Percentiles rank a stretch among this genome's conserved stretches.
These are phyloP conservation scores for Alexandromys fortis DNA, from an alignment of 2,113 vertebrate species.

Conservation along the genomic window DNA sequence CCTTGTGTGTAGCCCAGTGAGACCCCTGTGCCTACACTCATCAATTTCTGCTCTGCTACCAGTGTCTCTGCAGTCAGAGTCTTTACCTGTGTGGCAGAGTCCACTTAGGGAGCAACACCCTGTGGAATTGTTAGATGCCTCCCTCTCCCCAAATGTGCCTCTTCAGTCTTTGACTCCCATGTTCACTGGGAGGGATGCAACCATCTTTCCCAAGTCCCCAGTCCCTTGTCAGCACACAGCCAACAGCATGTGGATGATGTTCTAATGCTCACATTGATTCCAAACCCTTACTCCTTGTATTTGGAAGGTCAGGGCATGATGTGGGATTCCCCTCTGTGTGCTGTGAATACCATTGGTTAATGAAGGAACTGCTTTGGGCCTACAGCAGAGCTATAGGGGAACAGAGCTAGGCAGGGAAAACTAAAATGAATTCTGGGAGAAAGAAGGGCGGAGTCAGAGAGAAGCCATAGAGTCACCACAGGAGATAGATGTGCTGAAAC, in stretches of 20 bases:
- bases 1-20: rapidly evolving
- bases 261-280: rapidly evolving
- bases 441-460: no score
- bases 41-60: not conserved
- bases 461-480: no score
- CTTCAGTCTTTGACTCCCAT: not conserved
- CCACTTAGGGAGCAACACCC: rapidly evolving
- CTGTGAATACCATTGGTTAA: no score
- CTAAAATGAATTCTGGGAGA: no score
- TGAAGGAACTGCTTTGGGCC: no score
- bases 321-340: no score
- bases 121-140: rapidly evolving
- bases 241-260: rapidly evolving
- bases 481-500: no score
- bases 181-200: not conserved
- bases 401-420: no score
- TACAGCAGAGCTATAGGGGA: no score
- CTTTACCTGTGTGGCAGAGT: rapidly evolving
- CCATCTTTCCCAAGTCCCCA: not conserved
- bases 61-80: not conserved
- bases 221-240: rapidly evolving
- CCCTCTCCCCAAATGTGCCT: not conserved
- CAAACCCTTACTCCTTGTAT: not conserved
- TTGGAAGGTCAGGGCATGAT: no score
- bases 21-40: not conserved